Conservation (phyloP, 92 coral and sea anemone genomes). For the Scolanthus callimorphus region DNA sequence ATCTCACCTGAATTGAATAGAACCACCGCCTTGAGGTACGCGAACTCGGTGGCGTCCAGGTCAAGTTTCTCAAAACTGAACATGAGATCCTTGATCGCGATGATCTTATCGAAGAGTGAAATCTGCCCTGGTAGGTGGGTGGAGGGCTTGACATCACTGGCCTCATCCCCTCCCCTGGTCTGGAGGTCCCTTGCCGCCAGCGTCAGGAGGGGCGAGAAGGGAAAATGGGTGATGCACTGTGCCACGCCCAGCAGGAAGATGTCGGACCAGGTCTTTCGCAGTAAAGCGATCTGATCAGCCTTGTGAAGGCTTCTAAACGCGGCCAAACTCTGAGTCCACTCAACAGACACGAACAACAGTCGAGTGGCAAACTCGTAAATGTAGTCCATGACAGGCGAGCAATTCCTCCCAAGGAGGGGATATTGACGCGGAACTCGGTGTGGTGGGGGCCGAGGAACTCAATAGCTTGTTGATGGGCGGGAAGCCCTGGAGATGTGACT, state of each 20-base stretch:
- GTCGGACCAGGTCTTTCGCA: constrained; percentile 88
- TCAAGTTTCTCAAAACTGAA: constrained; percentile 84
- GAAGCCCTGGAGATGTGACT: too few relatives aligned
- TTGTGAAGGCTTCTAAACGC: constrained; percentile 68
- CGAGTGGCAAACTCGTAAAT: constrained; percentile 97
- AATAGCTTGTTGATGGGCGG: background rate
- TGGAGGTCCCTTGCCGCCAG: constrained; percentile 56
- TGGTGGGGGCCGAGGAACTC: constrained; percentile 62
- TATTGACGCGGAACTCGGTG: constrained; percentile 60
- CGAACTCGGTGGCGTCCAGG: constrained; percentile 78
- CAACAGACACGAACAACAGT: constrained; percentile 89
- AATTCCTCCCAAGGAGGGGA: constrained; percentile 64
- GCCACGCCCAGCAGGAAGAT: constrained; percentile 88
- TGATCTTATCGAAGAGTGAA: constrained; percentile 59
- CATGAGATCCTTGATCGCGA: constrained; percentile 77
- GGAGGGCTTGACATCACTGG: background rate
- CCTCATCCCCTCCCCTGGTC: background rate
- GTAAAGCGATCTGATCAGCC: constrained; percentile 72
- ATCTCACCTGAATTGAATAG: constrained; percentile 88
- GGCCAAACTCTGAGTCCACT: constrained; percentile 83
- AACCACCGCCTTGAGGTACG: constrained; percentile 78
- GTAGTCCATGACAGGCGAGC: constrained; percentile 86
- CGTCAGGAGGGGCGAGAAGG: constrained; percentile 80
- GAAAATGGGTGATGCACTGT: constrained; percentile 82
- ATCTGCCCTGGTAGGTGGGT: background rate